phyloP scores from a whole-genome alignment of 2,888 invertebrate species.

The Diadromus collaris region DNA sequence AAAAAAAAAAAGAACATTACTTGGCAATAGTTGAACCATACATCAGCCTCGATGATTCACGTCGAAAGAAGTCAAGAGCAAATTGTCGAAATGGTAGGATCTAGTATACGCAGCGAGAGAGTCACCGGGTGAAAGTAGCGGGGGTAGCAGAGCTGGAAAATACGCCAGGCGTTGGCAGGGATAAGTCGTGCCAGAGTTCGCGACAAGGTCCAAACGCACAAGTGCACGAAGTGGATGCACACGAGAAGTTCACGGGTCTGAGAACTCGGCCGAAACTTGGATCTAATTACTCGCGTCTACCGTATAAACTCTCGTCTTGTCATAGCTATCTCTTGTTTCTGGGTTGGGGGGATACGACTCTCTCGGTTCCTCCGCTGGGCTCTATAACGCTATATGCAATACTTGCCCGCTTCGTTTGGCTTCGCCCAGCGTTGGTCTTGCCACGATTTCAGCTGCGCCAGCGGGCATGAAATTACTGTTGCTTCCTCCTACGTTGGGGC shows the following conservation, averaged over 20 bases:
- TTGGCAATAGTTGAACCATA: neutral
- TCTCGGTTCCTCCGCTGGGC: neutral
- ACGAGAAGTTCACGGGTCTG: conserved; percentile 56
- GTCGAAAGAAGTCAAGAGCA: neutral
- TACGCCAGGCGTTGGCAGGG: conserved; percentile 2
- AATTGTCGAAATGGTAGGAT: neutral
- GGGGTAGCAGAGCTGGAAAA: neutral
- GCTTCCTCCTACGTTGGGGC: conserved; percentile 74
- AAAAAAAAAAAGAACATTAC: neutral
- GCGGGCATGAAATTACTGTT: conserved; percentile 76
- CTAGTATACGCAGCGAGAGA: neutral
- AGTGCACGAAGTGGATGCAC: conserved; percentile 55
- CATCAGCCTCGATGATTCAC: neutral
- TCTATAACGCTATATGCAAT: conserved; percentile 25
- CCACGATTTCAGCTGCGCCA: conserved; percentile 72
- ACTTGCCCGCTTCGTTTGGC: conserved; percentile 24
- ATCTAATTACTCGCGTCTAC: conserved; percentile 78
- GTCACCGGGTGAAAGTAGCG: conserved; percentile 1
- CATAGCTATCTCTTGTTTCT: conserved; percentile 73
- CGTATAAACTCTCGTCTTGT: conserved; percentile 75
- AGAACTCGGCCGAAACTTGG: conserved; percentile 77
- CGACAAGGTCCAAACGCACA: conserved; percentile 30
- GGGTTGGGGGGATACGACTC: conserved; percentile 23
- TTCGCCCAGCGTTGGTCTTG: conserved; percentile 33
- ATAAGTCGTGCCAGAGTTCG: conserved; percentile 10